Base-by-base conservation (phyloP, 1,140 invertebrate genomes). In the Lepidurus arcticus region DNA sequence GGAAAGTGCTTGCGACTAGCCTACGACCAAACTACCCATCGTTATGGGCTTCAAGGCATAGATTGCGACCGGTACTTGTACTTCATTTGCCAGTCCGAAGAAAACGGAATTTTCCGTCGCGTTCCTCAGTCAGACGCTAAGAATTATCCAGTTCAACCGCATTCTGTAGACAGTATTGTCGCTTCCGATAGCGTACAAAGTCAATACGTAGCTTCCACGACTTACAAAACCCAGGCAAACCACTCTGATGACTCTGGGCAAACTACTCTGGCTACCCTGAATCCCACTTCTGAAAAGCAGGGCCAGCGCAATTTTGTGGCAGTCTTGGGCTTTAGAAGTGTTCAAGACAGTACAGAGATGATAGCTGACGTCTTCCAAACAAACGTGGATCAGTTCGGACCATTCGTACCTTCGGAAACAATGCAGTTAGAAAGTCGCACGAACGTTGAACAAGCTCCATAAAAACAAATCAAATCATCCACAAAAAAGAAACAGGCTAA, bases 1-100 rank as follows among this genome's bases (percentile, higher is more conserved):
- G 89, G 88, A 1, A 82, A 88, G 73, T 92, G 90, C 81, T 83
- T 92, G 7, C 87, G 89, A 74, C 82, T 92, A 0, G 87, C 87
- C 34, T 90, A 89, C 81, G 90, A 91, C 83, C 84, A 87, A 3
- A 84, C 87, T 0, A 85, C 88, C 2, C 86, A 88, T 77, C 87
- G 87, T 73, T 92, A 92, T 81, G 84, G 85, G 4, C 42, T 78
- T 34, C 78, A 78, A 45, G 78, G 78, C 16, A 24, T 73, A 42
- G 78, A 78, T 44, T 78, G 78, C 24, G 73, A 78, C 11, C 73
- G 78, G 8, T 78, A 78, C 47, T 45, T 78, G 73, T 78, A 78
- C 21, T 78, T 74, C 44, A 74, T 78, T 75, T 78, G 78, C 73
- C 65, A 78, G 21, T 78, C 74, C n/a, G 76, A 76, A n/a, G 44